phyloP scores from a whole-genome alignment of 2,888 invertebrate genomes.

The Thereva unica region DNA sequence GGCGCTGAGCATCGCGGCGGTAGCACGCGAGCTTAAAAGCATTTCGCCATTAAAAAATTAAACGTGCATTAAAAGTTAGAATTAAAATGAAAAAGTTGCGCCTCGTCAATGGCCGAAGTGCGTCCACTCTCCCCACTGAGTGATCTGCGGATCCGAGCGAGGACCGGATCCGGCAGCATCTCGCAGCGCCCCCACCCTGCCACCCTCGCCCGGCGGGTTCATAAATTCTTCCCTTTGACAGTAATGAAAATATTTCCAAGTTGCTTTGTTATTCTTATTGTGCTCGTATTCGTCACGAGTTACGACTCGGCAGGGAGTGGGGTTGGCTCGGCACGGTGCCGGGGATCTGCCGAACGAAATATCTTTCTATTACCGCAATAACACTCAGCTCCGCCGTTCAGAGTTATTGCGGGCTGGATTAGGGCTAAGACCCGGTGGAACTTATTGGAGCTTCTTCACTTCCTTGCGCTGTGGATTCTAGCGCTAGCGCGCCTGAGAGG shows the following conservation, averaged over 20 bases:
- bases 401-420: conserved; percentile 41
- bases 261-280: conserved; percentile 42
- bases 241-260: conserved; percentile 43
- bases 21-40: conserved; percentile 28
- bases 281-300: conserved; percentile 24
- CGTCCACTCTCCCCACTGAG: background rate
- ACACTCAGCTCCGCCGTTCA: conserved; percentile 39
- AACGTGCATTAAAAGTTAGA: conserved; percentile 48
- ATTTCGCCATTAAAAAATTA: conserved; percentile 47
- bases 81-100: conserved; percentile 39
- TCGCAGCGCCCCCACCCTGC: too few species aligned
- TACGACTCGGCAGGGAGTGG: conserved; percentile 1
- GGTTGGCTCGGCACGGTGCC: background rate
- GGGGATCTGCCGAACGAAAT: conserved; percentile 18
- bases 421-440: conserved; percentile 28
- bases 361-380: conserved; percentile 41
- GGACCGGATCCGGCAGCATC: background rate
- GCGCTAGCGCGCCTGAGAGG: background rate
- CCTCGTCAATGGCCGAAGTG: conserved; percentile 4
- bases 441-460: too few species aligned
- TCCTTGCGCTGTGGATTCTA: background rate
- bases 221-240: conserved; percentile 43
- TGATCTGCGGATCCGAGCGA: conserved; percentile 4
- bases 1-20: conserved; percentile 4
- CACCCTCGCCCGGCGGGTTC: conserved; percentile 9